A percentile compares a stretch with the other conserved stretches of the same genome.
These are phyloP conservation scores for Ctenoplectra terminalis DNA, from an alignment of 1,140 invertebrate species.

Conservation along the genomic window DNA sequence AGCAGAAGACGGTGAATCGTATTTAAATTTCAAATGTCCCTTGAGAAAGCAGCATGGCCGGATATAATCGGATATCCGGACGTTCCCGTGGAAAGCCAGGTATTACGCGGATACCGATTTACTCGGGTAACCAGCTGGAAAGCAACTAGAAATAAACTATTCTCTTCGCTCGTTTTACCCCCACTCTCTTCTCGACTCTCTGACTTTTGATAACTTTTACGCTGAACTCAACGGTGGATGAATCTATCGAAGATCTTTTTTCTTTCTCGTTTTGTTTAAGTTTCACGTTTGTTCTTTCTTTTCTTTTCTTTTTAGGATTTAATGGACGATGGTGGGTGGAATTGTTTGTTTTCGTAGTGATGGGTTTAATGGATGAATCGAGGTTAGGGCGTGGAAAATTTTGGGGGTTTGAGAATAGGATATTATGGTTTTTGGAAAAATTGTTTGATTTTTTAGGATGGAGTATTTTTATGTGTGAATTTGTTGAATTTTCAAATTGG, in stretches of 20 bases:
- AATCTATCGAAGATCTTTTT: conserved; percentile 2
- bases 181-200: not conserved
- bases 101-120: conserved; percentile 65
- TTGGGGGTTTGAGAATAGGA: too few species aligned
- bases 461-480: too few species aligned
- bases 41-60: conserved; percentile 66
- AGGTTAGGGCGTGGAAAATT: too few species aligned
- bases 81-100: conserved; percentile 68
- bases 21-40: conserved; percentile 80
- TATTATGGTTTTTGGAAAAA: too few species aligned
- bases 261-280: too few species aligned
- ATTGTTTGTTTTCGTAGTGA: too few species aligned
- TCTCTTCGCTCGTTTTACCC: conserved; percentile 10
- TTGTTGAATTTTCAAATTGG: too few species aligned
- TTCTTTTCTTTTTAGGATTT: too few species aligned
- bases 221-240: not conserved
- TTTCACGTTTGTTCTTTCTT: too few species aligned
- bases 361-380: too few species aligned
- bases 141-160: conserved; percentile 56
- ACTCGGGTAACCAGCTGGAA: conserved; percentile 62
- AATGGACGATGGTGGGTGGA: too few species aligned
- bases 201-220: not conserved
- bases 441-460: too few species aligned
- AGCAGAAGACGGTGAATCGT: conserved; percentile 59
- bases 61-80: conserved; percentile 75